A percentile compares a stretch with the other conserved stretches of the same genome.
These are phyloP conservation scores for Choreutis nemorana DNA, from an alignment of 2,888 invertebrate genomes.

Conservation along the genomic window DNA sequence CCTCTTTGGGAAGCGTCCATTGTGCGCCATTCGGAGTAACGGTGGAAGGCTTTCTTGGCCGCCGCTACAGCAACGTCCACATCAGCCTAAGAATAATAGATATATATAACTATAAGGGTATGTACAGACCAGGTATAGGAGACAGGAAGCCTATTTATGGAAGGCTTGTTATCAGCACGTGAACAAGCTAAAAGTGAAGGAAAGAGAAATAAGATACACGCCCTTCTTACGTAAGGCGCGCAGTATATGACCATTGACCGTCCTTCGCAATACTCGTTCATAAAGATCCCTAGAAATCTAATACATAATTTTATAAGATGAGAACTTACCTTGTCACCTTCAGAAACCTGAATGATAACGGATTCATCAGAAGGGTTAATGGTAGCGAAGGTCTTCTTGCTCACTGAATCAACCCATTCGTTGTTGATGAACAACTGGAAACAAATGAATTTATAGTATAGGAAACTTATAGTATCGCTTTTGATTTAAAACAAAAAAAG, in stretches of 20 bases:
- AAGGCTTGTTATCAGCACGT: too few species aligned
- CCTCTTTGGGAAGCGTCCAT: slow-evolving; percentile 84
- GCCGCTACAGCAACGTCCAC: slow-evolving; percentile 81
- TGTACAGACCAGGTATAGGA: too few species aligned
- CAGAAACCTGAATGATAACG: slow-evolving; percentile 79
- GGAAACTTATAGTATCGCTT: slow-evolving; percentile 1
- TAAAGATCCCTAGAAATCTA: too few species aligned
- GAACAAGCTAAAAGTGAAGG: too few species aligned
- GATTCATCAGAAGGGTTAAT: slow-evolving; percentile 83
- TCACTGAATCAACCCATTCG: slow-evolving; percentile 81
- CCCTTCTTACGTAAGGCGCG: too few species aligned
- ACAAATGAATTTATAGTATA: slow-evolving; percentile 7
- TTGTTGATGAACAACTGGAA: slow-evolving; percentile 84
- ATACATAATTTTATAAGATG: too few species aligned
- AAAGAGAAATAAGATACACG: too few species aligned
- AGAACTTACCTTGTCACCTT: slow-evolving; percentile 81
- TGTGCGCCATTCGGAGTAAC: slow-evolving; percentile 78
- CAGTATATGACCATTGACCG: too few species aligned
- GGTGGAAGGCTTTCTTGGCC: slow-evolving; percentile 78
- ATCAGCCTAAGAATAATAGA: slow-evolving; percentile 76
- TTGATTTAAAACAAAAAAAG: neutral
- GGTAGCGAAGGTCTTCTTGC: slow-evolving; percentile 86
- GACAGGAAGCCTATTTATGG: too few species aligned
- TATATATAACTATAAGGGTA: too few species aligned
- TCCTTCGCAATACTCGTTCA: too few species aligned